These are phyloP conservation scores for Sebastes wilsoni DNA, from an alignment of 2,797 vertebrate genomes.

Conservation along the genomic window DNA sequence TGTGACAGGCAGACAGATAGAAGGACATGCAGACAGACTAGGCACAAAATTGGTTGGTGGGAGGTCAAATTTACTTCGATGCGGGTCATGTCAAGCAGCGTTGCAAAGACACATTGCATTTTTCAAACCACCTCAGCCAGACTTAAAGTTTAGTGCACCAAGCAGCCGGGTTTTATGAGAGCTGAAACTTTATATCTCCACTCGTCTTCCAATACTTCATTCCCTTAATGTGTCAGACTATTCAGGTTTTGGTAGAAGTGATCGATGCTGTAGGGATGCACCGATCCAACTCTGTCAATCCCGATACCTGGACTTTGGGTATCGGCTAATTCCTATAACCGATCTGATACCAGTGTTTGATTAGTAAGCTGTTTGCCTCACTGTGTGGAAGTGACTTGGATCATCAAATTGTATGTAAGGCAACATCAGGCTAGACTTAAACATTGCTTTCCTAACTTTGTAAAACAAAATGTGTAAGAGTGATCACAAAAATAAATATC, in stretches of 20 bases:
- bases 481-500: too few species aligned
- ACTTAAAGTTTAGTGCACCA: constrained; percentile 2
- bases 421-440: too few species aligned
- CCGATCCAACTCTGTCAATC: too few species aligned
- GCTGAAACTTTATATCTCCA: constrained; percentile 22
- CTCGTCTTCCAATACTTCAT: not conserved
- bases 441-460: too few species aligned
- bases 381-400: too few species aligned
- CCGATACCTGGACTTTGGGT: too few species aligned
- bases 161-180: constrained; percentile 15
- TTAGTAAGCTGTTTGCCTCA: too few species aligned
- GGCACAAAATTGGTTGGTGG: constrained; percentile 48
- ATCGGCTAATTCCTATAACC: too few species aligned
- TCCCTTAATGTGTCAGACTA: not conserved
- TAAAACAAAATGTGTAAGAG: too few species aligned
- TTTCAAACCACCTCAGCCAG: constrained; percentile 16
- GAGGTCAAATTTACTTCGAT: constrained; percentile 52
- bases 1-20: constrained; percentile 65
- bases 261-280: not conserved
- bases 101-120: constrained; percentile 45
- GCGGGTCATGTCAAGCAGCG: constrained; percentile 40
- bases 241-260: not conserved
- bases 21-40: constrained; percentile 37
- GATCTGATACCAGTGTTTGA: too few species aligned
- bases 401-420: too few species aligned